A percentile compares a stretch with the other conserved stretches of the same genome.
phyloP scores from a whole-genome alignment of 2,113 vertebrate species.

The Donacobius atricapilla region DNA sequence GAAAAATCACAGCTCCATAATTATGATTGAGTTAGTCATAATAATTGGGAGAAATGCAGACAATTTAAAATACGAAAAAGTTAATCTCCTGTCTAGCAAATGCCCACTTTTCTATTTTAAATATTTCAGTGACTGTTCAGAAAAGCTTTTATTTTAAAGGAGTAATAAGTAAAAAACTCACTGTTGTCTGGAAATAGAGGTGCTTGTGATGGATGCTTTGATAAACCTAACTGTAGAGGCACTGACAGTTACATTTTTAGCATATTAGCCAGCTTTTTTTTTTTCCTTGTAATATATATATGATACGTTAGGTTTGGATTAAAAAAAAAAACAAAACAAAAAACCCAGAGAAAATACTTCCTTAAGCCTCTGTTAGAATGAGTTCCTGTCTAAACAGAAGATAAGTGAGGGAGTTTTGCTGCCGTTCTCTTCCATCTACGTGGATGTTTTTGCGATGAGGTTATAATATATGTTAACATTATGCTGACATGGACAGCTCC shows the following conservation, averaged over 20 bases:
- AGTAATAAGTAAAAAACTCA: not conserved
- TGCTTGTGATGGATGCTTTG: not conserved
- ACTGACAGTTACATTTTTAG: not conserved
- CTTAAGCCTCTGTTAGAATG: not conserved
- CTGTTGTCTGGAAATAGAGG: not conserved
- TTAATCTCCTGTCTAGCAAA: not conserved
- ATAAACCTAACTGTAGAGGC: not conserved
- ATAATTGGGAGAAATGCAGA: not conserved
- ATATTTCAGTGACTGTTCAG: not conserved
- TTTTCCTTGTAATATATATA: not conserved
- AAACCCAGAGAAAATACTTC: not conserved
- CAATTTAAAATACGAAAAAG: not conserved
- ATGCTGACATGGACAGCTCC: constrained; percentile 13
- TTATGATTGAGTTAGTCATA: not conserved
- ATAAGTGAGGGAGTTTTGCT: not conserved
- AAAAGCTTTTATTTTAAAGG: not conserved
- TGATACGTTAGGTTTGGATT: not conserved
- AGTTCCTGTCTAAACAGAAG: not conserved
- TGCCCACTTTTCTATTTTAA: not conserved
- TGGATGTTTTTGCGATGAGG: not conserved
- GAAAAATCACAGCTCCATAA: not conserved
- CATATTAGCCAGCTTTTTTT: not conserved
- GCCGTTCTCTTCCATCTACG: not conserved
- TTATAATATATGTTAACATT: constrained; percentile 37
- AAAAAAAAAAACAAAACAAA: rapidly evolving